Evolutionary conservation across 2,888 invertebrate species (phyloP).

Genomic region (Ariolimax columbianus): DNA sequence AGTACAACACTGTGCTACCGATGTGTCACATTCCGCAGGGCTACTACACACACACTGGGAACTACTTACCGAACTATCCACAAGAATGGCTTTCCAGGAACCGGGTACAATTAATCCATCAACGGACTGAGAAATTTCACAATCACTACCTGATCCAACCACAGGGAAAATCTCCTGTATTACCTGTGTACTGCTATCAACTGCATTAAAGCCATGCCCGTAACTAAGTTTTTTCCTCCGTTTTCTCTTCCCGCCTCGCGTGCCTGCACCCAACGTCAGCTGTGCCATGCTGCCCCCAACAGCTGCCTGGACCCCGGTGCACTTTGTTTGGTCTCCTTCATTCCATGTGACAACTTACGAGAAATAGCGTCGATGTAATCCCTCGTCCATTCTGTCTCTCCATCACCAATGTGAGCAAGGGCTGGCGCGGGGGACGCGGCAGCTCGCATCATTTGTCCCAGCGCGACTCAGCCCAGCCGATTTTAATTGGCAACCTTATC

Average conservation of each 20-base stretch:
- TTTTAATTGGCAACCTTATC: too few species aligned
- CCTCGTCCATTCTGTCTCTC: not conserved
- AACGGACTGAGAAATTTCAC: too few species aligned
- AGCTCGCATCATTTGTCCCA: not conserved
- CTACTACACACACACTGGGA: not conserved
- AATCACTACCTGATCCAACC: not conserved
- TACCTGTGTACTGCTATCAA: too few species aligned
- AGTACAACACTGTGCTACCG: not conserved
- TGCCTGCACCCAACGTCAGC: not conserved
- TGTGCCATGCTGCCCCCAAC: conserved; percentile 7
- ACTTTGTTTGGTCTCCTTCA: not conserved
- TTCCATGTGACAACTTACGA: conserved; percentile 4
- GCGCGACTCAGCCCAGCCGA: not conserved
- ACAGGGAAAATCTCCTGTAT: not conserved
- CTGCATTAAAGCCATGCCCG: not conserved
- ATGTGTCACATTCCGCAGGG: not conserved
- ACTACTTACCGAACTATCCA: not conserved
- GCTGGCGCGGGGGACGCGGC: not conserved
- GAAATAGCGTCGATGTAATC: not conserved
- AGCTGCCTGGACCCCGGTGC: not conserved
- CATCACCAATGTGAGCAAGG: not conserved
- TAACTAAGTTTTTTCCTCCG: not conserved
- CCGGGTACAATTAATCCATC: not conserved
- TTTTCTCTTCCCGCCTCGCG: conserved; percentile 18
- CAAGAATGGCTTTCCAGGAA: not conserved